These are phyloP conservation scores for Drosophila kohkoa DNA, from an alignment of 1,140 invertebrate genomes.

Conservation along the genomic window DNA sequence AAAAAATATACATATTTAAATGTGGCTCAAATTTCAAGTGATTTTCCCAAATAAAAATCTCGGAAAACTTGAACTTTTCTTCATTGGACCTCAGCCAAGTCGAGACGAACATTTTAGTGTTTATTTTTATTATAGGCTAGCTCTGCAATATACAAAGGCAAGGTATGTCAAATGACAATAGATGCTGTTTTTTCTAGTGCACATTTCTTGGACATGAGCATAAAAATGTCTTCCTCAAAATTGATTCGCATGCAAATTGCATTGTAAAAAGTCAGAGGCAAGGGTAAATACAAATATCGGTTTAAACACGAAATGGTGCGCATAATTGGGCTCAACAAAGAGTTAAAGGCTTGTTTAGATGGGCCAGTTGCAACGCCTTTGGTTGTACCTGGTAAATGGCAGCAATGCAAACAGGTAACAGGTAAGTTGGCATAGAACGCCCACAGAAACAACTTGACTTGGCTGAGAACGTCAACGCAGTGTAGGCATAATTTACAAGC, in stretches of 20 bases:
- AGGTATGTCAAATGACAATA: neutral
- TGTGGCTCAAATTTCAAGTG: too few relatives aligned
- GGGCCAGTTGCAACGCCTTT: slow-evolving; percentile 54
- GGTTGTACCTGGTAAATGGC: slow-evolving; percentile 12
- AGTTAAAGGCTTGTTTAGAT: slow-evolving; percentile 63
- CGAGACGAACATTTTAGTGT: neutral
- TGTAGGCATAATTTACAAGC: slow-evolving; percentile 75
- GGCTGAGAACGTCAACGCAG: slow-evolving; percentile 53
- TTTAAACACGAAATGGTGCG: slow-evolving; percentile 71
- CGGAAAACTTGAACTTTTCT: too few relatives aligned
- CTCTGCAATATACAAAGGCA: neutral
- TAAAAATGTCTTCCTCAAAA: slow-evolving; percentile 10
- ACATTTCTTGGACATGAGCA: slow-evolving; percentile 29
- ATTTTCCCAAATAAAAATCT: too few relatives aligned
- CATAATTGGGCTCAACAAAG: slow-evolving; percentile 74
- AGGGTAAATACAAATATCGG: slow-evolving; percentile 15
- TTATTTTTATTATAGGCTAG: slow-evolving; percentile 9
- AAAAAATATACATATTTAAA: too few relatives aligned
- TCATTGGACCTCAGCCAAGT: too few relatives aligned
- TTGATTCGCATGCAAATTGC: slow-evolving; percentile 20
- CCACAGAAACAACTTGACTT: slow-evolving; percentile 83
- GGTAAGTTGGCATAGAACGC: slow-evolving; percentile 50
- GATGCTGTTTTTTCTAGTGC: slow-evolving; percentile 15
- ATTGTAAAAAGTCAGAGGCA: slow-evolving; percentile 64
- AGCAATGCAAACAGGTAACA: slow-evolving; percentile 5